Evolutionary conservation across 2,888 invertebrate genomes (phyloP).

Genomic region (Ypsolopha scabrella): DNA sequence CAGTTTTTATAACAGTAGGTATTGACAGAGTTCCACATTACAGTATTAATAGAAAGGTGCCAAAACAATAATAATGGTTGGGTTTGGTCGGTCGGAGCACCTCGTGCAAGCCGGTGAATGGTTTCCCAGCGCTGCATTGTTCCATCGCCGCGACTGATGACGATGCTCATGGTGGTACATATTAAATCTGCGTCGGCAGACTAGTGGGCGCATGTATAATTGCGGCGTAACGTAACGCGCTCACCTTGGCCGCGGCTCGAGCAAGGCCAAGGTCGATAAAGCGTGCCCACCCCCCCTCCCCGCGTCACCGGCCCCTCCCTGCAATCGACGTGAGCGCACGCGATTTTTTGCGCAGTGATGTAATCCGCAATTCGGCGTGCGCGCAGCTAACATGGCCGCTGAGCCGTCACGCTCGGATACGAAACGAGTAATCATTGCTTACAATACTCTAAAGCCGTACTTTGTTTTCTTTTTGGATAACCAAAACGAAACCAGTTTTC

Average conservation of each 20-base stretch:
- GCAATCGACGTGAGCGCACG: constrained; percentile 34
- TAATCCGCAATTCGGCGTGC: constrained; percentile 62
- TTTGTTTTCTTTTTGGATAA: neutral
- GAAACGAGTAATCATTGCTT: constrained; percentile 10
- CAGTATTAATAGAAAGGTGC: neutral
- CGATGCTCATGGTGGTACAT: constrained; percentile 7
- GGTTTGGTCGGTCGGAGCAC: neutral
- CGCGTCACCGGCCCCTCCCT: constrained; percentile 14
- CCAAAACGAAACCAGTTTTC: neutral
- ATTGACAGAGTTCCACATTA: no score
- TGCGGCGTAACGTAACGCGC: constrained; percentile 44
- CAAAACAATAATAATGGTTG: neutral
- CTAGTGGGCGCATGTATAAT: constrained; percentile 62
- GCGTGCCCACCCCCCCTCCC: constrained; percentile 17
- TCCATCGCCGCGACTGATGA: neutral
- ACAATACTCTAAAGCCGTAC: neutral
- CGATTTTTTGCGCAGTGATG: constrained; percentile 63
- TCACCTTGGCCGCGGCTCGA: constrained; percentile 61
- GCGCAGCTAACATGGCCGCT: constrained; percentile 48
- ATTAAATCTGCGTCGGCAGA: constrained; percentile 40
- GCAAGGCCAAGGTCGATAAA: constrained; percentile 61
- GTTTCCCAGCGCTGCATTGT: neutral
- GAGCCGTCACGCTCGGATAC: constrained; percentile 20
- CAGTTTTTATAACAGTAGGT: no score
- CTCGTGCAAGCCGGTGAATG: neutral